A percentile compares a stretch with the other conserved stretches of the same genome.
These are phyloP conservation scores for Cantharis flavilabris DNA, from an alignment of 2,888 invertebrate genomes.

Conservation along the genomic window DNA sequence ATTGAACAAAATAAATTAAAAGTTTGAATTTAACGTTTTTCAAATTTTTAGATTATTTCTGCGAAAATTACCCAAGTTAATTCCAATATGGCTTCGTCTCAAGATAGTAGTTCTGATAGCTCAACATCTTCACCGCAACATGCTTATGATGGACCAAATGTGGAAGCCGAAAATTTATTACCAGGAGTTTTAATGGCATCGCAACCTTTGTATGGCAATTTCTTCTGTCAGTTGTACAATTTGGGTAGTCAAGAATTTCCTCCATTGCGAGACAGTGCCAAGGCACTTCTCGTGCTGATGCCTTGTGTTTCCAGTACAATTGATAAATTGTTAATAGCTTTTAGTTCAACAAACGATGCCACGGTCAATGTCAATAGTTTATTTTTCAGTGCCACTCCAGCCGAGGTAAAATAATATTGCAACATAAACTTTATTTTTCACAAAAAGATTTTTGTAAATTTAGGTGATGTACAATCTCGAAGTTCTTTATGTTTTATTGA, in stretches of 20 bases:
- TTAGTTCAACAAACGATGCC: slow-evolving; percentile 53
- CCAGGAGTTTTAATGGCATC: slow-evolving; percentile 91
- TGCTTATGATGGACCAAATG: slow-evolving; percentile 77
- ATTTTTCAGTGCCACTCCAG: slow-evolving; percentile 73
- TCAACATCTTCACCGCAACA: slow-evolving; percentile 91
- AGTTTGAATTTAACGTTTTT: background rate
- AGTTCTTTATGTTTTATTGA: slow-evolving; percentile 80
- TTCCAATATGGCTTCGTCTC: slow-evolving; percentile 75
- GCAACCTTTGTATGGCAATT: slow-evolving; percentile 76
- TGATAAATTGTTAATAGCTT: slow-evolving; percentile 62
- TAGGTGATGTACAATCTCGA: slow-evolving; percentile 73
- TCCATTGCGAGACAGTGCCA: slow-evolving; percentile 81
- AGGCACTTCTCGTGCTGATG: slow-evolving; percentile 77
- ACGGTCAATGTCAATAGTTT: slow-evolving; percentile 63
- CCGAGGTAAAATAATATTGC: slow-evolving; percentile 62
- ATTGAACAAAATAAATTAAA: background rate
- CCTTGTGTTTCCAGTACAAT: slow-evolving; percentile 67
- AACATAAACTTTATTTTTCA: slow-evolving; percentile 9
- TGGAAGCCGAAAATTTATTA: slow-evolving; percentile 85
- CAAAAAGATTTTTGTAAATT: slow-evolving; percentile 37
- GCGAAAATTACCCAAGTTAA: slow-evolving; percentile 78
- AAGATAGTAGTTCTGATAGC: slow-evolving; percentile 93
- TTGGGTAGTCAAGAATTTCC: slow-evolving; percentile 83
- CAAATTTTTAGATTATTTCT: slow-evolving; percentile 63
- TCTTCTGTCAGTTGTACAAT: slow-evolving; percentile 86